A percentile compares a stretch with the other conserved stretches of the same genome.
Conservation (phyloP, 2,888 invertebrate genomes). For the Lasioglossum zephyrum region DNA sequence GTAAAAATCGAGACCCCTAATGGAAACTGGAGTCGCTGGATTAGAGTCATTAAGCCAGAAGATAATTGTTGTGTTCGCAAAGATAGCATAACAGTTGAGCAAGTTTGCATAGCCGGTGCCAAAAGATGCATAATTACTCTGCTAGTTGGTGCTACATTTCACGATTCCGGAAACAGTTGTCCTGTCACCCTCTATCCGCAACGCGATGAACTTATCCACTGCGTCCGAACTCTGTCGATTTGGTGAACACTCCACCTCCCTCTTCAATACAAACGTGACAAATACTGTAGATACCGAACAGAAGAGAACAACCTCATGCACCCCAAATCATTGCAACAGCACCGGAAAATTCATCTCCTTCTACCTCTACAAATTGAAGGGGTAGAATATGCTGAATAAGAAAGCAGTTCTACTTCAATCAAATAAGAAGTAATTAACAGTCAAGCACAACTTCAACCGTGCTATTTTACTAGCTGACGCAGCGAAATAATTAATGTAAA, state of each 20-base stretch:
- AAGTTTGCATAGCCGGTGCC: constrained; percentile 1
- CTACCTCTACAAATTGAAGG: neutral
- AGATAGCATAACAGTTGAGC: neutral
- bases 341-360: constrained; percentile 7
- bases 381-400: neutral
- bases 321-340: constrained; percentile 34
- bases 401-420: neutral
- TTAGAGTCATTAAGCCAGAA: neutral
- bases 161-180: constrained; percentile 29
- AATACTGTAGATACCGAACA: neutral
- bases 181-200: constrained; percentile 39
- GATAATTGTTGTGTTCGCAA: neutral
- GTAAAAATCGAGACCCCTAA: neutral
- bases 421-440: neutral
- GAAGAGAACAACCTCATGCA: constrained; percentile 22
- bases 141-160: neutral
- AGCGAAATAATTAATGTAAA: neutral
- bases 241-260: constrained; percentile 9
- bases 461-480: too few species aligned
- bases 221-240: constrained; percentile 32
- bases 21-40: neutral
- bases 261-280: neutral
- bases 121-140: constrained; percentile 6
- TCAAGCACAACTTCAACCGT: neutral
- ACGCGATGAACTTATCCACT: constrained; percentile 22